Evolutionary conservation across 2,888 invertebrate species (phyloP).

Genomic region (Branchipolynoe longqiensis): DNA sequence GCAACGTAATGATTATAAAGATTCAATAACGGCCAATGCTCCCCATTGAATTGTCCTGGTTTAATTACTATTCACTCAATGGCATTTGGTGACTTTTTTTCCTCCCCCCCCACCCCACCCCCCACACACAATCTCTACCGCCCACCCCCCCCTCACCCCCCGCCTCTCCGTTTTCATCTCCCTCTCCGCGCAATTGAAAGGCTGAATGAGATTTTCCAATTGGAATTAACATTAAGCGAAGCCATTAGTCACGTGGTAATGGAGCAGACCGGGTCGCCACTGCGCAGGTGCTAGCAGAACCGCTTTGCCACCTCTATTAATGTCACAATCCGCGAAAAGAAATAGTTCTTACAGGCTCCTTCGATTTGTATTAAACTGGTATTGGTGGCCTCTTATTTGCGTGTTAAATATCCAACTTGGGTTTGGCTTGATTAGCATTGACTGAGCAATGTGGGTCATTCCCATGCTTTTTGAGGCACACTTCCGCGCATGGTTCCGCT

Average conservation of each 20-base stretch:
- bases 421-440: background rate
- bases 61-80: slow-evolving; percentile 28
- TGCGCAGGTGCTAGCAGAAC: background rate
- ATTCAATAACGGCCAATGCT: slow-evolving; percentile 1
- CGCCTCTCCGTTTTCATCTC: too few relatives aligned
- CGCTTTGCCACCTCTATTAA: too few relatives aligned
- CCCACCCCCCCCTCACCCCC: too few relatives aligned
- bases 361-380: background rate
- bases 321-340: too few relatives aligned
- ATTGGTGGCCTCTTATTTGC: background rate
- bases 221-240: background rate
- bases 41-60: slow-evolving; percentile 8
- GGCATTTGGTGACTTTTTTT: too few relatives aligned
- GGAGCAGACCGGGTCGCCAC: background rate
- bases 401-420: background rate
- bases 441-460: too few relatives aligned
- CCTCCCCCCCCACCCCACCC: too few relatives aligned
- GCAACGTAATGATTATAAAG: slow-evolving; percentile 12
- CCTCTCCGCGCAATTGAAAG: background rate
- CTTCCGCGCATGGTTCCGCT: too few relatives aligned
- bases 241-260: background rate
- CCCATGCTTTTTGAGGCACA: too few relatives aligned
- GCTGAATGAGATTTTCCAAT: background rate
- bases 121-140: too few relatives aligned
- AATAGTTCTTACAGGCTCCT: background rate